phyloP scores from a whole-genome alignment of 1,140 invertebrate species.

The Metaphire vulgaris region DNA sequence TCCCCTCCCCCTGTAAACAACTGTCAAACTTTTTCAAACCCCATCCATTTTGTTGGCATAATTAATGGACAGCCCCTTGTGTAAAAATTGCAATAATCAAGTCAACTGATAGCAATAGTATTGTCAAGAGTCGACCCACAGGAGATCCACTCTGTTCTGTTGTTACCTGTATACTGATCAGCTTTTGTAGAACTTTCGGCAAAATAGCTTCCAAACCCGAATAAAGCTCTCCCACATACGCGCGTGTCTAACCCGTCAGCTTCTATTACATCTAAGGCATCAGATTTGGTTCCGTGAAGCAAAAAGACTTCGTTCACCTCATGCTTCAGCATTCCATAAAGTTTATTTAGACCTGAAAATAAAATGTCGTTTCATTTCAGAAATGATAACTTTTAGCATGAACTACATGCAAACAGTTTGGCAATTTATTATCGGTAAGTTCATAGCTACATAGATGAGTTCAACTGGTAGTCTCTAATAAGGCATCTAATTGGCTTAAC shows the following conservation, averaged over 20 bases:
- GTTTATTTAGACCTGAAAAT: not conserved
- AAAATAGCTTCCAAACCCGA: conserved; percentile 23
- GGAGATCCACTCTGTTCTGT: too few relatives aligned
- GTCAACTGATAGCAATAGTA: not conserved
- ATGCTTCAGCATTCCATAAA: not conserved
- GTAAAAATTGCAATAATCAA: not conserved
- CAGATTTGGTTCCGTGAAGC: conserved; percentile 14
- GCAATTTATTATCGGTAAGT: not conserved
- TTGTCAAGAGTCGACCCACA: too few relatives aligned
- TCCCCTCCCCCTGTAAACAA: too few relatives aligned
- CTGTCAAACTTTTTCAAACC: too few relatives aligned
- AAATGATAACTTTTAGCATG: too few relatives aligned
- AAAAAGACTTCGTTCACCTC: conserved; percentile 19
- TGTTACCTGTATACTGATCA: conserved; percentile 25
- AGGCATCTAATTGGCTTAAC: not conserved
- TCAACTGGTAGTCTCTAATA: not conserved
- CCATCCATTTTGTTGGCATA: not conserved
- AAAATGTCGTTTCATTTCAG: too few relatives aligned
- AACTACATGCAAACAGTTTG: not conserved
- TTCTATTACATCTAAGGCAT: not conserved
- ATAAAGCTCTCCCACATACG: not conserved
- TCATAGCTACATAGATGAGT: not conserved
- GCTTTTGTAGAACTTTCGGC: conserved; percentile 19
- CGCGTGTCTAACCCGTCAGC: conserved; percentile 4
- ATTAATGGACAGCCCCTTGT: not conserved